phyloP scores from a whole-genome alignment of 2,113 vertebrate genomes.

The Hymenochirus boettgeri region DNA sequence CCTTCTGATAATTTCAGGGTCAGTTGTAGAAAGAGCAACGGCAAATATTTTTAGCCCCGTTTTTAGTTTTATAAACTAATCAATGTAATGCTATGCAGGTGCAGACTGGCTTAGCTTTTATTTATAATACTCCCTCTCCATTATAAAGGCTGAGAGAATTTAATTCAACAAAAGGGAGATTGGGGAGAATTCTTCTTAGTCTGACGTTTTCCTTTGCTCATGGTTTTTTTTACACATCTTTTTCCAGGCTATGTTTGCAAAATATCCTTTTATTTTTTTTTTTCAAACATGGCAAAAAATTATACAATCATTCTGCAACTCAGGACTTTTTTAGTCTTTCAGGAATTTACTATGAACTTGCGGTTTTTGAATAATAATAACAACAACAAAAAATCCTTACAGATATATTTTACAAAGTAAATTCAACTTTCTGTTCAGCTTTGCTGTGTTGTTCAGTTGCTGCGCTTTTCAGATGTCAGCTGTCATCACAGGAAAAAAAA shows the following conservation, averaged over 20 bases:
- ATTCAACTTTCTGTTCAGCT: not conserved
- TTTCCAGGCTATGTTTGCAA: not conserved
- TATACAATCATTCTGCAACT: not conserved
- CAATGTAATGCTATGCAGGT: too few species aligned
- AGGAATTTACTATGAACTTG: not conserved
- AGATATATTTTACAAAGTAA: not conserved
- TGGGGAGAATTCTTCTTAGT: too few species aligned
- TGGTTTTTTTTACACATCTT: not conserved
- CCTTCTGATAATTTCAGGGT: too few species aligned
- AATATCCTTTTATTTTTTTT: not conserved
- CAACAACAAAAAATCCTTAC: not conserved
- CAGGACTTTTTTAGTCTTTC: not conserved
- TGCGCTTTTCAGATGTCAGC: not conserved
- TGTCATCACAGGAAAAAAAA: not conserved
- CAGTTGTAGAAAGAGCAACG: too few species aligned
- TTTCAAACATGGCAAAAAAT: not conserved
- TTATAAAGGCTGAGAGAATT: too few species aligned
- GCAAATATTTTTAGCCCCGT: too few species aligned
- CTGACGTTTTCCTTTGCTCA: not conserved
- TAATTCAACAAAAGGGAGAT: too few species aligned
- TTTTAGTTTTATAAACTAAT: too few species aligned
- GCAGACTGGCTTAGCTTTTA: too few species aligned
- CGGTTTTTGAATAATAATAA: not conserved
- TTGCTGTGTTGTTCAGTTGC: not conserved
- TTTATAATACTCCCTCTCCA: too few species aligned